Conservation (phyloP, 2,888 invertebrate species). For the Troilus luridus region DNA sequence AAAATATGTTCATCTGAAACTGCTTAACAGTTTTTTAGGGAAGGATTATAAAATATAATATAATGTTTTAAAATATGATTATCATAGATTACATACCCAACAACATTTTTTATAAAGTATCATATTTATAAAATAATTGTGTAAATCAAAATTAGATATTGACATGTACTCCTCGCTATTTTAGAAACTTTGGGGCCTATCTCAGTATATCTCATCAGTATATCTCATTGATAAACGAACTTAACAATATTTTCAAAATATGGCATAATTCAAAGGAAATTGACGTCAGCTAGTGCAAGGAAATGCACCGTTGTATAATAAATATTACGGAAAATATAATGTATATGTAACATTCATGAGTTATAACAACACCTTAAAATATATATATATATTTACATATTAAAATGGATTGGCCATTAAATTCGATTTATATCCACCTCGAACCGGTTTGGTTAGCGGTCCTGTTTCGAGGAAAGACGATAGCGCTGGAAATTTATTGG, state of each 20-base stretch:
- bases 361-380: slow-evolving; percentile 17
- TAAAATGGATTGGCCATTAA: slow-evolving; percentile 13
- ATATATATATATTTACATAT: slow-evolving; percentile 32
- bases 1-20: too few relatives aligned
- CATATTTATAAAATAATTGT: background rate
- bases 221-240: background rate
- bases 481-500: background rate
- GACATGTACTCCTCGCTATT: background rate
- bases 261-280: background rate
- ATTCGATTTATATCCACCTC: slow-evolving; percentile 3
- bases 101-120: background rate
- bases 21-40: too few relatives aligned
- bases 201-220: too few relatives aligned
- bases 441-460: background rate
- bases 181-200: background rate
- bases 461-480: slow-evolving; percentile 4
- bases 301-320: background rate
- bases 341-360: slow-evolving; percentile 1
- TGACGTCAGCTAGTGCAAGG: background rate
- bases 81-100: background rate
- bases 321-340: background rate
- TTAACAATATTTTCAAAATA: background rate
- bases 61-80: background rate
- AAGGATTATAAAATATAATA: too few relatives aligned
- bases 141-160: background rate